These are phyloP conservation scores for Mesaphorura yosii DNA, from an alignment of 1,140 invertebrate genomes.

Conservation along the genomic window DNA sequence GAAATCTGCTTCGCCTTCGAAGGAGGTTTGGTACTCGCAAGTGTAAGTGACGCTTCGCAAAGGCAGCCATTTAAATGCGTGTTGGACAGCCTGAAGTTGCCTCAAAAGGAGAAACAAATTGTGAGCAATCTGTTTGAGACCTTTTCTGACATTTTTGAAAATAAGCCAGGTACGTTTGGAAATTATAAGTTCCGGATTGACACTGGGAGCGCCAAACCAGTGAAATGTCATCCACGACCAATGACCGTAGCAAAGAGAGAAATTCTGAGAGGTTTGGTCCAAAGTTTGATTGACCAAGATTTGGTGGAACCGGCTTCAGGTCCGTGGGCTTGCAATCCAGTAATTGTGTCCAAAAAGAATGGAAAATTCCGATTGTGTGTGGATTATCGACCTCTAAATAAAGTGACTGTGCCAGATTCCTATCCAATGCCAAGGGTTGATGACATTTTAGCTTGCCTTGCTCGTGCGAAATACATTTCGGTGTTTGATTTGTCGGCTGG, in stretches of 20 bases:
- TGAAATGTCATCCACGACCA: not conserved
- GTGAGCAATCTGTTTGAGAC: not conserved
- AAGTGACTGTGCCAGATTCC: slow-evolving; percentile 35
- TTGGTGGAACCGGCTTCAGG: slow-evolving; percentile 33
- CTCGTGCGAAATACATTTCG: slow-evolving; percentile 32
- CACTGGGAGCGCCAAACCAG: slow-evolving; percentile 8
- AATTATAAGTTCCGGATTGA: slow-evolving; percentile 12
- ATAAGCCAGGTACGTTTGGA: slow-evolving; percentile 9
- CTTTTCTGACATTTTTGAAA: slow-evolving; percentile 10
- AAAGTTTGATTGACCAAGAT: slow-evolving; percentile 23
- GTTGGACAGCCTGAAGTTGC: not conserved
- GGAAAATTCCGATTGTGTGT: slow-evolving; percentile 36
- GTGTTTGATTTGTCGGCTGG: slow-evolving; percentile 38
- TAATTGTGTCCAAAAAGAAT: slow-evolving; percentile 38
- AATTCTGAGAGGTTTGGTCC: slow-evolving; percentile 6
- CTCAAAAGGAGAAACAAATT: not conserved
- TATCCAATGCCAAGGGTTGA: slow-evolving; percentile 35
- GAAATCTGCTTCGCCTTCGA: not conserved
- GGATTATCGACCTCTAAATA: slow-evolving; percentile 40
- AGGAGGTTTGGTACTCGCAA: no score
- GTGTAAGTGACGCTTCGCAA: not conserved
- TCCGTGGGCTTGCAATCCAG: slow-evolving; percentile 39
- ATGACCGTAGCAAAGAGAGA: slow-evolving; percentile 15
- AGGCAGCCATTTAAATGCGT: not conserved
- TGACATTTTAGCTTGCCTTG: slow-evolving; percentile 15